phyloP scores from a whole-genome alignment of 2,797 vertebrate genomes.

The Lateolabrax maculatus region DNA sequence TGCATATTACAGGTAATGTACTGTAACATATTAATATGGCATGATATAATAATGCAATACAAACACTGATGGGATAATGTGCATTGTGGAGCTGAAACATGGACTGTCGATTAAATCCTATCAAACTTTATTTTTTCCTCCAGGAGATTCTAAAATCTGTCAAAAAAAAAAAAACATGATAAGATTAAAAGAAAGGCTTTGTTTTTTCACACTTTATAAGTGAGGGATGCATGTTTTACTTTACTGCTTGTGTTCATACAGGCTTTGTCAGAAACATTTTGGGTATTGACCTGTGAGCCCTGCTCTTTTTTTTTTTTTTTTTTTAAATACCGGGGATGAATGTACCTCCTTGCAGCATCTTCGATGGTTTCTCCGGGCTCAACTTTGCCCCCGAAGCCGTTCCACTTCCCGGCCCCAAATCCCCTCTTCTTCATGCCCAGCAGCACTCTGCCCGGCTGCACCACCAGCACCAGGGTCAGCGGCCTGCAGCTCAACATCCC shows the following conservation, averaged over 20 bases:
- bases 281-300: background rate
- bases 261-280: background rate
- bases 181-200: background rate
- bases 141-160: background rate
- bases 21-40: background rate
- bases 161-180: background rate
- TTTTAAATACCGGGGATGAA: too few species aligned
- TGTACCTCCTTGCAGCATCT: constrained; percentile 92
- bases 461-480: constrained; percentile 92
- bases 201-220: background rate
- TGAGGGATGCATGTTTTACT: background rate
- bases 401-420: constrained; percentile 94
- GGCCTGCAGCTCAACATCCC: constrained; percentile 87
- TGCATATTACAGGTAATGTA: too few species aligned
- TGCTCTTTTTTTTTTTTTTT: too few species aligned
- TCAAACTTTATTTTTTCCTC: background rate
- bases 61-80: background rate
- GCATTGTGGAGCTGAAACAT: background rate
- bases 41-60: background rate
- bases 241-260: background rate
- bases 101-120: background rate
- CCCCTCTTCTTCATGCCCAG: constrained; percentile 98
- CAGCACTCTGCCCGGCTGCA: constrained; percentile 89
- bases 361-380: constrained; percentile 92
- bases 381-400: constrained; percentile 97